Percentiles rank a stretch among this genome's conserved stretches.
Conservation (phyloP, 2,797 vertebrate genomes). For the Trachops cirrhosus region DNA sequence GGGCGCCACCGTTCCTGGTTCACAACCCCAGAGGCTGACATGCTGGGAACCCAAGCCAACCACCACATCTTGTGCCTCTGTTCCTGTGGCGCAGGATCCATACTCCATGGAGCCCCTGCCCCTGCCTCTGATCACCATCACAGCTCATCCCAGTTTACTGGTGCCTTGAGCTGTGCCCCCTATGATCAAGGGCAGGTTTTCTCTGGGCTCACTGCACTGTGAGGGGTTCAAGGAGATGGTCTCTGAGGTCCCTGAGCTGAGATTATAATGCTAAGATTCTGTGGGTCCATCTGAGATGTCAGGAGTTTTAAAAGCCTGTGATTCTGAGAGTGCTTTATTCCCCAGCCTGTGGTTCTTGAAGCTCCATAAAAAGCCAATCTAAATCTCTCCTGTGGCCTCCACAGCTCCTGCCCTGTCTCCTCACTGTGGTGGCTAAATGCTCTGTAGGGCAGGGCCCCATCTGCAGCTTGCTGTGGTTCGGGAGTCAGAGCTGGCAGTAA, state of each 20-base stretch:
- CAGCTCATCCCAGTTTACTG: neutral
- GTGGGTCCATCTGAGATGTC: neutral
- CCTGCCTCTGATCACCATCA: neutral
- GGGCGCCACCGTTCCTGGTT: neutral
- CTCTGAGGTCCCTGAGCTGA: neutral
- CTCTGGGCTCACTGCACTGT: neutral
- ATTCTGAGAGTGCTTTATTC: constrained; percentile 44
- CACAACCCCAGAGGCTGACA: neutral
- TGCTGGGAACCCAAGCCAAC: neutral
- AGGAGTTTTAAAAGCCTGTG: constrained; percentile 22
- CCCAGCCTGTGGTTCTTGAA: neutral
- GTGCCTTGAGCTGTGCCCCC: neutral
- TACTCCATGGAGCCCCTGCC: neutral
- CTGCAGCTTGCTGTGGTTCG: neutral
- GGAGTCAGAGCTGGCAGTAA: constrained; percentile 16
- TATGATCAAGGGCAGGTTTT: neutral
- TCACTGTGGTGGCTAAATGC: neutral
- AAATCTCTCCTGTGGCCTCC: neutral
- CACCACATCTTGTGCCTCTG: neutral
- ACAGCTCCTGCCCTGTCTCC: constrained; percentile 9
- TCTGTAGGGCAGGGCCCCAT: neutral
- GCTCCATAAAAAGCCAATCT: neutral
- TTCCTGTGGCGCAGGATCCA: neutral
- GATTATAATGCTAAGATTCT: neutral
- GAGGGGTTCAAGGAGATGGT: neutral